Percentiles rank a stretch among this genome's conserved stretches.
These are phyloP conservation scores for Plecotus auritus DNA, from an alignment of 2,113 vertebrate species.

Conservation along the genomic window DNA sequence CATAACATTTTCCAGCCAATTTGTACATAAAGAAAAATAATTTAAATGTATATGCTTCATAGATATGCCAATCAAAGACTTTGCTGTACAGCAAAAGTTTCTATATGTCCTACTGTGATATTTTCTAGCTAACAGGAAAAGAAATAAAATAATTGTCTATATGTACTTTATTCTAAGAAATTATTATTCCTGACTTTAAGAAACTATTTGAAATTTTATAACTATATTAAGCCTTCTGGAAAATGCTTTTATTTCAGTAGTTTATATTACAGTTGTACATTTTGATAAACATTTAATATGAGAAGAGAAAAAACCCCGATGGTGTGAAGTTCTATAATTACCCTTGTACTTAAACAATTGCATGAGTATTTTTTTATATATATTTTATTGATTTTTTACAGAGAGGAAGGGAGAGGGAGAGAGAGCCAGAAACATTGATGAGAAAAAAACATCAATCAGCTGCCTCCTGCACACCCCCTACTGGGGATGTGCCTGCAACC, in stretches of 20 bases:
- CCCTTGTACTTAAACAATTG: neutral
- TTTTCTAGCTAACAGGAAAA: neutral
- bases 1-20: conserved; percentile 4
- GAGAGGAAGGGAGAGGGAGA: no score
- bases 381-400: no score
- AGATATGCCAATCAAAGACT: conserved; percentile 20
- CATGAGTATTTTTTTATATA: no score
- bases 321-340: neutral
- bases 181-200: neutral
- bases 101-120: neutral
- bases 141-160: neutral
- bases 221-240: neutral
- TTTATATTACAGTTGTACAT: neutral
- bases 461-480: no score
- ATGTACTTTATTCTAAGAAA: conserved; percentile 17
- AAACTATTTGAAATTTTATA: neutral
- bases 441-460: no score
- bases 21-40: conserved; percentile 21
- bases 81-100: neutral
- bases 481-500: no score
- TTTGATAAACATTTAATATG: conserved; percentile 1
- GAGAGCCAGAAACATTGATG: no score
- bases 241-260: neutral
- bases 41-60: neutral
- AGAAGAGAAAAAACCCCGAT: neutral